Percentiles rank a stretch among this genome's conserved stretches.
Evolutionary conservation across 1,140 invertebrate genomes (phyloP).

Genomic region (Reticulitermes speratus): DNA sequence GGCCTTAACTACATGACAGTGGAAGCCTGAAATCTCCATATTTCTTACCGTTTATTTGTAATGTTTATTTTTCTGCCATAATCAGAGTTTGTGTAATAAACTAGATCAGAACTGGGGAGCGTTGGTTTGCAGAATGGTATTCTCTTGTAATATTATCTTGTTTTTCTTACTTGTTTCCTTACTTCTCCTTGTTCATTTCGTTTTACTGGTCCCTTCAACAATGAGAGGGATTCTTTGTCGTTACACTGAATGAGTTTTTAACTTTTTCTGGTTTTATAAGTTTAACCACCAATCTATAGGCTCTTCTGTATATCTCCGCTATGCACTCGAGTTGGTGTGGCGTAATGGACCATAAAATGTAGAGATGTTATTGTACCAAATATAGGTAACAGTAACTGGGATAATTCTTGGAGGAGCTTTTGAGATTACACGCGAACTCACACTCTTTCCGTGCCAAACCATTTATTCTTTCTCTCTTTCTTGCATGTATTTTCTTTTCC

Average conservation of each 20-base stretch:
- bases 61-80: too few species aligned
- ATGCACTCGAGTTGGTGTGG: not conserved
- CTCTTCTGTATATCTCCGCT: not conserved
- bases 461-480: not conserved
- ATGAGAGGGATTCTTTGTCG: too few species aligned
- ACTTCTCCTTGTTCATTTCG: not conserved
- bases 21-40: too few species aligned
- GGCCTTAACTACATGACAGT: too few species aligned
- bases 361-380: not conserved
- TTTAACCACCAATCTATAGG: not conserved
- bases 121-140: too few species aligned
- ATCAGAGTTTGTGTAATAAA: too few species aligned
- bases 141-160: too few species aligned
- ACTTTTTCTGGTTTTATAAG: not conserved
- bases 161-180: too few species aligned
- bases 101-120: too few species aligned
- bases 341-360: not conserved
- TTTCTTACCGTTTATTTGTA: too few species aligned
- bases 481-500: too few species aligned
- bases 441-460: not conserved
- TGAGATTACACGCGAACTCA: not conserved
- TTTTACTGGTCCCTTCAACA: not conserved
- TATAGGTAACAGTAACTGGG: not conserved
- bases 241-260: not conserved
- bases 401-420: not conserved